Evolutionary conservation across 2,888 invertebrate species (phyloP).

Genomic region (Osmoderma eremita): DNA sequence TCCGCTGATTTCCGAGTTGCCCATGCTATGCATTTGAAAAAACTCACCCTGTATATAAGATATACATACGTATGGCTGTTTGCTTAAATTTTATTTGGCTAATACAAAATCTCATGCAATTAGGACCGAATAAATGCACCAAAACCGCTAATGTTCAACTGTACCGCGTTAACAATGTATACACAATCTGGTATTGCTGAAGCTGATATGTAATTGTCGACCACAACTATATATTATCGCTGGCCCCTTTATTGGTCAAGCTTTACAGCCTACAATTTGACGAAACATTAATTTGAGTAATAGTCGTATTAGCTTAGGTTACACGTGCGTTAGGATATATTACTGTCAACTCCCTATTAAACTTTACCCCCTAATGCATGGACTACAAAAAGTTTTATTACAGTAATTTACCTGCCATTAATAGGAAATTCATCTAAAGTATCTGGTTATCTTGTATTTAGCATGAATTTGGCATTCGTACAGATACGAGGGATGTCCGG

Average conservation of each 20-base stretch:
- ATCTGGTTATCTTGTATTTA: too few species aligned
- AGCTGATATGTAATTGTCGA: slow-evolving; percentile 25
- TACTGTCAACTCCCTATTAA: slow-evolving; percentile 9
- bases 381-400: too few species aligned
- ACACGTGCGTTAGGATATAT: slow-evolving; percentile 18
- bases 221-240: slow-evolving; percentile 23
- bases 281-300: slow-evolving; percentile 36
- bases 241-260: slow-evolving; percentile 24
- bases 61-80: too few species aligned
- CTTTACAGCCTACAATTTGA: slow-evolving; percentile 25
- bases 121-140: slow-evolving; percentile 5
- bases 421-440: too few species aligned
- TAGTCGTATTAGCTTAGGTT: slow-evolving; percentile 30
- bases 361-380: background rate
- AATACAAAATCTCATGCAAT: background rate
- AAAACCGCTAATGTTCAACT: slow-evolving; percentile 10
- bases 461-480: too few species aligned
- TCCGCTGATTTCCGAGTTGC: too few species aligned
- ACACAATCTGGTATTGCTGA: slow-evolving; percentile 3
- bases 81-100: too few species aligned
- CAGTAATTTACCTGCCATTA: too few species aligned
- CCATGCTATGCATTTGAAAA: too few species aligned
- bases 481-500: too few species aligned
- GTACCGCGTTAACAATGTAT: background rate
- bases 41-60: too few species aligned